Conservation (phyloP, 1,140 invertebrate species). For the Atta cephalotes region DNA sequence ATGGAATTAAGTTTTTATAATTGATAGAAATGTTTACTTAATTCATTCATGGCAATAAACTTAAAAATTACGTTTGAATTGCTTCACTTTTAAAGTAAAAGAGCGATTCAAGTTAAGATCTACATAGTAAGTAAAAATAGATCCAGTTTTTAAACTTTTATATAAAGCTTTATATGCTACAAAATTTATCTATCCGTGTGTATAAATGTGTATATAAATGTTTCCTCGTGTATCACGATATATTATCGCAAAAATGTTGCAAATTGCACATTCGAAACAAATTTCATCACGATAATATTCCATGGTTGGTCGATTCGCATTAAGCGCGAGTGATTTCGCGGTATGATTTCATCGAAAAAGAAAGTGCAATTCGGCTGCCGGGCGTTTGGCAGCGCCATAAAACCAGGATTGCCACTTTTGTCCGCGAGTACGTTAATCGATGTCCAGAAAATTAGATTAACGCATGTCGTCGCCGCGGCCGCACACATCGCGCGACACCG, state of each 20-base stretch:
- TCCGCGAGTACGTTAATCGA: constrained; percentile 65
- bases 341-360: neutral
- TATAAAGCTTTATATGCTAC: neutral
- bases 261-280: neutral
- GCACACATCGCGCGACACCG: constrained; percentile 43
- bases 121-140: neutral
- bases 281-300: constrained; percentile 23
- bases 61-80: too few species aligned
- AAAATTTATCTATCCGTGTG: neutral
- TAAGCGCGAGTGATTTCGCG: constrained; percentile 30
- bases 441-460: constrained; percentile 74
- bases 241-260: constrained; percentile 12
- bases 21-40: too few species aligned
- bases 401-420: constrained; percentile 18
- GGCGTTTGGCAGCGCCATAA: constrained; percentile 8
- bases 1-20: too few species aligned
- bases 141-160: neutral
- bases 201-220: neutral
- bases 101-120: neutral
- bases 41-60: too few species aligned
- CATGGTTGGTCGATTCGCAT: neutral
- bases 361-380: constrained; percentile 18
- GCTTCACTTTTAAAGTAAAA: too few species aligned
- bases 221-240: neutral
- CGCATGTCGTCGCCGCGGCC: constrained; percentile 59